A percentile compares a stretch with the other conserved stretches of the same genome.
phyloP scores from a whole-genome alignment of 2,888 invertebrate species.

The Camptogramma bilineatum region DNA sequence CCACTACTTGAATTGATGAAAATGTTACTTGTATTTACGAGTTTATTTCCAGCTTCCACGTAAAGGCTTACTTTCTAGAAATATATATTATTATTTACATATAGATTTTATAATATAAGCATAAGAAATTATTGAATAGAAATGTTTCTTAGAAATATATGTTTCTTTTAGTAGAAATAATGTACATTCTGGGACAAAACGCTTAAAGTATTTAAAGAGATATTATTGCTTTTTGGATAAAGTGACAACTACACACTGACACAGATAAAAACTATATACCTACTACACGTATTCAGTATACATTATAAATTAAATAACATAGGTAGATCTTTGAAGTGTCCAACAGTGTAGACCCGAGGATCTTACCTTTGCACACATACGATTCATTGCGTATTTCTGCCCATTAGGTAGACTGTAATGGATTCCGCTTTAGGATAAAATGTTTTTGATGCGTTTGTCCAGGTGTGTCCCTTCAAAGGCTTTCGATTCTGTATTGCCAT shows the following conservation, averaged over 20 bases:
- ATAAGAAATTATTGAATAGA: too few species aligned
- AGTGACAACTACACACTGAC: too few species aligned
- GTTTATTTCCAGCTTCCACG: not conserved
- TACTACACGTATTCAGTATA: not conserved
- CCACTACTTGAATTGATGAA: not conserved
- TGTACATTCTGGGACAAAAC: too few species aligned
- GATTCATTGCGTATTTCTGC: slow-evolving; percentile 15
- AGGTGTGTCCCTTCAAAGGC: slow-evolving; percentile 27
- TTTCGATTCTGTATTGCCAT: slow-evolving; percentile 24
- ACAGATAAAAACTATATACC: too few species aligned
- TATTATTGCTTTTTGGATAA: too few species aligned
- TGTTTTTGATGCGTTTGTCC: slow-evolving; percentile 23
- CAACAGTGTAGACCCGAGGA: slow-evolving; percentile 3
- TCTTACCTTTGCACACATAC: slow-evolving; percentile 27
- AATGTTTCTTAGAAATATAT: too few species aligned
- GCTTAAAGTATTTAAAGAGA: too few species aligned
- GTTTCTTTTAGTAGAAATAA: too few species aligned
- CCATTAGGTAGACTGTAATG: slow-evolving; percentile 28
- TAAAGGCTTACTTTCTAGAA: not conserved
- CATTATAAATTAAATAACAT: not conserved
- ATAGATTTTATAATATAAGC: too few species aligned
- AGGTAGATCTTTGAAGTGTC: not conserved
- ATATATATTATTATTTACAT: too few species aligned
- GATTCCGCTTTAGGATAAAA: slow-evolving; percentile 25
- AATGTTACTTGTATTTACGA: not conserved